A percentile compares a stretch with the other conserved stretches of the same genome.
Conservation (phyloP, 2,888 invertebrate genomes). For the Leucophora obtusa region DNA sequence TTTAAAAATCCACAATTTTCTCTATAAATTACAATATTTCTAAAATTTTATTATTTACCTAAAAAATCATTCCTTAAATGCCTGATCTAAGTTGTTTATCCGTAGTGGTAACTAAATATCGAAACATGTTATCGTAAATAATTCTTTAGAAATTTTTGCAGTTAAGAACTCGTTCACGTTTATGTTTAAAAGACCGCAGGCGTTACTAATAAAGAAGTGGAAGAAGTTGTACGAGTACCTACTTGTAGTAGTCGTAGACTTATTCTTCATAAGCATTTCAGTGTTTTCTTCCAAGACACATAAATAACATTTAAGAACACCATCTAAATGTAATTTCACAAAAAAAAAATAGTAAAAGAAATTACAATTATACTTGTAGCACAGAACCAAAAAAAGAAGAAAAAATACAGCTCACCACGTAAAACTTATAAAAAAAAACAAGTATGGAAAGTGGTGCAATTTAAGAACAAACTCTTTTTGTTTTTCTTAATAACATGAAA, state of each 20-base stretch:
- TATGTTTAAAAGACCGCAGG: constrained; percentile 38
- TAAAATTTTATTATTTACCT: no score
- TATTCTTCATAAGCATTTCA: not conserved
- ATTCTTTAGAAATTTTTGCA: constrained; percentile 35
- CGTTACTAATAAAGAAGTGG: constrained; percentile 32
- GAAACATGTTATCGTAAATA: constrained; percentile 33
- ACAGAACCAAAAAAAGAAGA: not conserved
- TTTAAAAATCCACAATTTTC: no score
- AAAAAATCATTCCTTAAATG: not conserved
- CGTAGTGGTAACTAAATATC: not conserved
- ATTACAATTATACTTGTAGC: constrained; percentile 40
- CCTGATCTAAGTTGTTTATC: not conserved
- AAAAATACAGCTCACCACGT: not conserved
- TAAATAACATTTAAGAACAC: not conserved
- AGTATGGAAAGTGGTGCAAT: constrained; percentile 40
- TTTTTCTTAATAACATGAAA: not conserved
- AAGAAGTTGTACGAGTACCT: not conserved
- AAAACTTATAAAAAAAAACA: constrained; percentile 31
- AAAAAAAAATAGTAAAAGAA: constrained; percentile 9
- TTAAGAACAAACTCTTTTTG: constrained; percentile 19
- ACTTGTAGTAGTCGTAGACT: not conserved
- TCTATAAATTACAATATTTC: no score
- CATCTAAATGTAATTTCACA: constrained; percentile 24
- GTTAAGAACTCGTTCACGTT: constrained; percentile 48
- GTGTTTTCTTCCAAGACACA: not conserved